Evolutionary conservation across 2,888 invertebrate genomes (phyloP).

Genomic region (Nemurella pictetii): DNA sequence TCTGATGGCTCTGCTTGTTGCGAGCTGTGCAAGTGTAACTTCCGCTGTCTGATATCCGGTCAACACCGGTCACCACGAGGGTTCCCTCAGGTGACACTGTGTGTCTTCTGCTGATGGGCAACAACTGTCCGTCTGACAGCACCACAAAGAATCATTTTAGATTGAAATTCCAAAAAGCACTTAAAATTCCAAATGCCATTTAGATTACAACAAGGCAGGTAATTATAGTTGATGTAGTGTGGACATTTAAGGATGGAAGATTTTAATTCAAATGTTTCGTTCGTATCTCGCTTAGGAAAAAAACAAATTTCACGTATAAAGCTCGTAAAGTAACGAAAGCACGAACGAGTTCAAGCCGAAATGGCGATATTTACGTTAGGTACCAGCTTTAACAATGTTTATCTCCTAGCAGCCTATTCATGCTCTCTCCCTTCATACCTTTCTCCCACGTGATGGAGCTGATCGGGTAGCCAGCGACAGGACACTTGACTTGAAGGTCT

Average conservation of each 20-base stretch:
- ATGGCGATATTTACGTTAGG: not conserved
- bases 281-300: too few species aligned
- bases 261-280: not conserved
- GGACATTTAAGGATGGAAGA: not conserved
- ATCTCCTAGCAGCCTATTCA: not conserved
- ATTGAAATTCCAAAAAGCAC: not conserved
- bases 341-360: not conserved
- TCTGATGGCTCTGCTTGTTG: slow-evolving; percentile 54
- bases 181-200: not conserved
- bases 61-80: slow-evolving; percentile 58
- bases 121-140: slow-evolving; percentile 50
- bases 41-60: slow-evolving; percentile 57
- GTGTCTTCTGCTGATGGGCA: slow-evolving; percentile 55
- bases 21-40: slow-evolving; percentile 59
- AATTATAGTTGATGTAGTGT: not conserved
- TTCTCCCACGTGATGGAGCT: slow-evolving; percentile 51
- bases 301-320: not conserved
- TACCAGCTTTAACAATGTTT: not conserved
- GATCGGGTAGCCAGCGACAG: slow-evolving; percentile 48
- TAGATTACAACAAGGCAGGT: not conserved
- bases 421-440: too few species aligned
- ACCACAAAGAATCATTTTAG: not conserved
- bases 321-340: not conserved
- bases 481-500: slow-evolving; percentile 46
- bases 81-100: slow-evolving; percentile 55